These are phyloP conservation scores for Drosophila helvetica DNA, from an alignment of 2,888 invertebrate species.

Conservation along the genomic window DNA sequence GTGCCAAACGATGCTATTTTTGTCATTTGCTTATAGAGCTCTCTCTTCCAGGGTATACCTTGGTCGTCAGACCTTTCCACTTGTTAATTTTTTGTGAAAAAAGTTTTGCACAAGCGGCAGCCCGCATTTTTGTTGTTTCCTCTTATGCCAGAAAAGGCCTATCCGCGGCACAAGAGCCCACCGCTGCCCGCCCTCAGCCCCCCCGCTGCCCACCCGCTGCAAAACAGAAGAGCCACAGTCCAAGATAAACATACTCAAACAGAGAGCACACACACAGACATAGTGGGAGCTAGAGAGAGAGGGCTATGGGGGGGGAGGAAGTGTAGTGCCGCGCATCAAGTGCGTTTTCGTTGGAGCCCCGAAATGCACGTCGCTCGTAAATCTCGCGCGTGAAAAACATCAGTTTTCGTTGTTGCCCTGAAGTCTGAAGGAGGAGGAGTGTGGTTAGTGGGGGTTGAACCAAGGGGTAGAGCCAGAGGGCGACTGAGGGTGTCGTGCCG, in stretches of 20 bases:
- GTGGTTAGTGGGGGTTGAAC: constrained; percentile 6
- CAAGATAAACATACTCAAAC: constrained; percentile 69
- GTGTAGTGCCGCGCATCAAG: constrained; percentile 37
- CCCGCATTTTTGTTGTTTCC: constrained; percentile 74
- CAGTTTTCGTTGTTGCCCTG: constrained; percentile 59
- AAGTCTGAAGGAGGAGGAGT: constrained; percentile 19
- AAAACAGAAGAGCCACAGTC: constrained; percentile 34
- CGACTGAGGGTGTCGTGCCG: background rate
- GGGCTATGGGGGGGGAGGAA: background rate
- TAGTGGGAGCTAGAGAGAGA: background rate
- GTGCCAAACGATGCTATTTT: too few relatives aligned
- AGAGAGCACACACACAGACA: constrained; percentile 5
- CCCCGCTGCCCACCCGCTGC: background rate
- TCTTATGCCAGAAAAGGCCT: constrained; percentile 62
- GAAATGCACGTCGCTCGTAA: constrained; percentile 74
- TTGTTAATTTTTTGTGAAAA: constrained; percentile 19
- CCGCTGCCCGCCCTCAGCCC: background rate
- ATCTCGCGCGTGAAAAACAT: constrained; percentile 76
- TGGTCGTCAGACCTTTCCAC: background rate
- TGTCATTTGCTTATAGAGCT: background rate
- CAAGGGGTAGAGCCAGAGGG: constrained; percentile 5
- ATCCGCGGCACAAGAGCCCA: constrained; percentile 19
- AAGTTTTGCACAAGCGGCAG: constrained; percentile 50
- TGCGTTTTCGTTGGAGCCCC: constrained; percentile 70
- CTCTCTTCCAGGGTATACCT: background rate